phyloP scores from a whole-genome alignment of 2,888 invertebrate genomes.

The Bruchidius siliquastri region DNA sequence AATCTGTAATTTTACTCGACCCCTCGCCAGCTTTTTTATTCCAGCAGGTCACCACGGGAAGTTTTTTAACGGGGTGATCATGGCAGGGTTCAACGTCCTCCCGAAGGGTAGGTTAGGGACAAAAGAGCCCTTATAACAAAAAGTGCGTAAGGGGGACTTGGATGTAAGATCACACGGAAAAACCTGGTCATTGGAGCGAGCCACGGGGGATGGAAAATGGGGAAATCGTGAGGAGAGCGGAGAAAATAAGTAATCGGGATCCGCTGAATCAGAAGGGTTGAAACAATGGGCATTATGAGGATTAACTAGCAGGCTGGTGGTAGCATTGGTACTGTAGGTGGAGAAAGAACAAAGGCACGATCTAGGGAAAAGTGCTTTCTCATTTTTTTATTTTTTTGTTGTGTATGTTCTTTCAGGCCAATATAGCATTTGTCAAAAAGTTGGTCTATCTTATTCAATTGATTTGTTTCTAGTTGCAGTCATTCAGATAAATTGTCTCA shows the following conservation, averaged over 20 bases:
- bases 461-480: too few species aligned
- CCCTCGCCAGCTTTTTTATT: not conserved
- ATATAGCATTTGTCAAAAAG: too few species aligned
- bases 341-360: not conserved
- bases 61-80: not conserved
- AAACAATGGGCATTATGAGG: not conserved
- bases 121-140: not conserved
- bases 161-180: not conserved
- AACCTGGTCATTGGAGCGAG: not conserved
- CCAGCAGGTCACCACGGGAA: not conserved
- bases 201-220: not conserved
- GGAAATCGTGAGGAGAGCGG: not conserved
- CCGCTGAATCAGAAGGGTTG: not conserved
- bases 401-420: too few species aligned
- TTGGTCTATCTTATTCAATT: too few species aligned
- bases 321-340: not conserved
- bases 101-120: not conserved
- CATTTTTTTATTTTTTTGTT: too few species aligned
- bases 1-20: not conserved
- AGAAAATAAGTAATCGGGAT: not conserved
- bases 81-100: not conserved
- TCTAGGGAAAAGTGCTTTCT: too few species aligned
- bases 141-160: not conserved
- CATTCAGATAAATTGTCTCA: too few species aligned
- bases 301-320: not conserved